These are phyloP conservation scores for Hoplostethus mediterraneus DNA, from an alignment of 2,797 vertebrate genomes.

Conservation along the genomic window DNA sequence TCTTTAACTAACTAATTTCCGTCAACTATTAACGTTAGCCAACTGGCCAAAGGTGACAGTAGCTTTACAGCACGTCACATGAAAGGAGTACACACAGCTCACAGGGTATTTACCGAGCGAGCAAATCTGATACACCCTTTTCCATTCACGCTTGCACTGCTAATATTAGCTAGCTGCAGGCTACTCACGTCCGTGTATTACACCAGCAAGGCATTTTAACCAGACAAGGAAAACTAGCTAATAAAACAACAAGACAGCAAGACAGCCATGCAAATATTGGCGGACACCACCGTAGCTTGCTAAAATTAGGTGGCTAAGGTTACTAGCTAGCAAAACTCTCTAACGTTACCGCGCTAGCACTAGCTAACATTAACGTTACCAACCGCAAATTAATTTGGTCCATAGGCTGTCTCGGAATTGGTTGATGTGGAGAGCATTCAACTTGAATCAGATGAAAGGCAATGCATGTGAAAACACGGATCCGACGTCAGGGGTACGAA, in stretches of 20 bases:
- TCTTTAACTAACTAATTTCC: too few relatives aligned
- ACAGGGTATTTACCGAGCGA: constrained; percentile 30
- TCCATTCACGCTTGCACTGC: constrained; percentile 53
- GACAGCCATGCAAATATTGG: not conserved
- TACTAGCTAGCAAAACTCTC: too few relatives aligned
- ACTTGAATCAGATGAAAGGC: not conserved
- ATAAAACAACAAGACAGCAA: not conserved
- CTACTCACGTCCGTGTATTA: constrained; percentile 25
- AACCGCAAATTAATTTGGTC: constrained; percentile 29
- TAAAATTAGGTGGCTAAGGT: not conserved
- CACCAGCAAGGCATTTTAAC: constrained; percentile 16
- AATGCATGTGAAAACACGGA: not conserved
- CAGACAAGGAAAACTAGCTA: not conserved
- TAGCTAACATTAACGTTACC: constrained; percentile 41
- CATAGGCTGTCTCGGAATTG: constrained; percentile 40
- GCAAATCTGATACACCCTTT: constrained; percentile 46
- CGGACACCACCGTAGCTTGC: accelerated
- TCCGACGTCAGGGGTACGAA: too few relatives aligned
- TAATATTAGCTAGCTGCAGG: constrained; percentile 62
- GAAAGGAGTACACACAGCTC: not conserved
- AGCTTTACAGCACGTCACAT: not conserved
- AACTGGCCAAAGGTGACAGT: not conserved
- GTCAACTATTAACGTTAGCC: not conserved
- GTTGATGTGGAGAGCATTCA: constrained; percentile 23
- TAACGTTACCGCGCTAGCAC: constrained; percentile 5